A percentile compares a stretch with the other conserved stretches of the same genome.
Conservation (phyloP, 2,888 invertebrate species). For the Volucella inanis region DNA sequence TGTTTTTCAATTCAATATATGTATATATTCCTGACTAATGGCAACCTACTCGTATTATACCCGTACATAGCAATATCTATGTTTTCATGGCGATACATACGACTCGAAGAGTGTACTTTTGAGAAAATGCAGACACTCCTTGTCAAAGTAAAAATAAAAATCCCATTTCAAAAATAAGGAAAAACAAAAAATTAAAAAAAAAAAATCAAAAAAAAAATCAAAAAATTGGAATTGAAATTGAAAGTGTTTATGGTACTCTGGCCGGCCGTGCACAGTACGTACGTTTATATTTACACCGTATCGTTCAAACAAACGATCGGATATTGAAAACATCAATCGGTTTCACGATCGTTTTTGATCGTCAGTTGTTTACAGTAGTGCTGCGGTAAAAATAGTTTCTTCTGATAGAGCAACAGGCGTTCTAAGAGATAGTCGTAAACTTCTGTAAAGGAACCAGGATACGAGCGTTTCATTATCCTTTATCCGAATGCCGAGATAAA, state of each 20-base stretch:
- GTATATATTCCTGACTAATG: slow-evolving; percentile 10
- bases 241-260: slow-evolving; percentile 66
- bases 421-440: slow-evolving; percentile 12
- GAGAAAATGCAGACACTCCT: slow-evolving; percentile 41
- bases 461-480: slow-evolving; percentile 51
- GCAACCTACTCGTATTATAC: not conserved
- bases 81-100: not conserved
- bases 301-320: slow-evolving; percentile 66
- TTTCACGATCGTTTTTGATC: slow-evolving; percentile 43
- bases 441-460: slow-evolving; percentile 45
- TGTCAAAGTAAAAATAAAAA: slow-evolving; percentile 26
- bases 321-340: slow-evolving; percentile 70
- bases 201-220: slow-evolving; percentile 14
- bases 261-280: slow-evolving; percentile 44
- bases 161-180: not conserved
- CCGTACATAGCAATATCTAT: no score
- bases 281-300: slow-evolving; percentile 34
- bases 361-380: slow-evolving; percentile 58
- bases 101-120: slow-evolving; percentile 1
- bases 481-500: slow-evolving; percentile 18
- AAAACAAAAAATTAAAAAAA: slow-evolving; percentile 9
- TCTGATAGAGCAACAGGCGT: slow-evolving; percentile 53
- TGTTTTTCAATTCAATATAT: slow-evolving; percentile 24
- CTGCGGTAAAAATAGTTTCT: slow-evolving; percentile 39
- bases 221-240: slow-evolving; percentile 43